Conservation (phyloP, 2,113 vertebrate species). For the Ceyx margarethae region DNA sequence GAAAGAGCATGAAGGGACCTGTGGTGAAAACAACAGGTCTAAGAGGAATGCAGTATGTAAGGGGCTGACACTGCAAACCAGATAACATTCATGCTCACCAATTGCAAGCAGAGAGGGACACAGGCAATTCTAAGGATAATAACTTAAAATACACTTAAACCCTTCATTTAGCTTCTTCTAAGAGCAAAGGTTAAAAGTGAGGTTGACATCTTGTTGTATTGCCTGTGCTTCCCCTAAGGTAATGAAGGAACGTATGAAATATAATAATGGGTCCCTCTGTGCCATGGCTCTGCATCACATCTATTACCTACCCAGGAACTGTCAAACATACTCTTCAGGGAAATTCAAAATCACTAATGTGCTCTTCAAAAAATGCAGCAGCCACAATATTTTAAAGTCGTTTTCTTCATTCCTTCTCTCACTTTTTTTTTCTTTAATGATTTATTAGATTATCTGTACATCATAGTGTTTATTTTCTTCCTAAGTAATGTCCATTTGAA, state of each 20-base stretch:
- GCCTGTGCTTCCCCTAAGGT: slow-evolving; percentile 61
- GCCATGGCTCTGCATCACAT: slow-evolving; percentile 6
- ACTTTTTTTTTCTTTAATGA: neutral
- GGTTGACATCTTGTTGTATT: slow-evolving; percentile 68
- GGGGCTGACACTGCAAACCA: slow-evolving; percentile 41
- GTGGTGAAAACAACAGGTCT: slow-evolving; percentile 63
- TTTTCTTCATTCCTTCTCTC: neutral
- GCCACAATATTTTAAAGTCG: neutral
- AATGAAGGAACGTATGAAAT: slow-evolving; percentile 71
- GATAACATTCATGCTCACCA: neutral
- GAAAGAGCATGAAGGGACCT: neutral
- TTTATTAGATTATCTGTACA: neutral
- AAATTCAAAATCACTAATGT: slow-evolving; percentile 45
- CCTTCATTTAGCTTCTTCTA: slow-evolving; percentile 59
- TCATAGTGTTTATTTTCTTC: neutral
- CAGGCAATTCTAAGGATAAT: slow-evolving; percentile 41
- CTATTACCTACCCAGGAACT: slow-evolving; percentile 46
- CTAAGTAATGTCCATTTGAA: neutral
- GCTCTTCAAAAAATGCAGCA: slow-evolving; percentile 22
- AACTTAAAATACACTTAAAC: slow-evolving; percentile 70
- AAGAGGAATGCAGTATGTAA: neutral
- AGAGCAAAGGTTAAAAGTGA: slow-evolving; percentile 73
- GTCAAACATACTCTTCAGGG: slow-evolving; percentile 8
- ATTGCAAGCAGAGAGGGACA: slow-evolving; percentile 39
- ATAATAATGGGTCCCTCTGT: slow-evolving; percentile 67